Percentiles rank a stretch among this genome's conserved stretches.
Conservation (phyloP, 2,888 invertebrate genomes). For the Tachystola acroxantha region DNA sequence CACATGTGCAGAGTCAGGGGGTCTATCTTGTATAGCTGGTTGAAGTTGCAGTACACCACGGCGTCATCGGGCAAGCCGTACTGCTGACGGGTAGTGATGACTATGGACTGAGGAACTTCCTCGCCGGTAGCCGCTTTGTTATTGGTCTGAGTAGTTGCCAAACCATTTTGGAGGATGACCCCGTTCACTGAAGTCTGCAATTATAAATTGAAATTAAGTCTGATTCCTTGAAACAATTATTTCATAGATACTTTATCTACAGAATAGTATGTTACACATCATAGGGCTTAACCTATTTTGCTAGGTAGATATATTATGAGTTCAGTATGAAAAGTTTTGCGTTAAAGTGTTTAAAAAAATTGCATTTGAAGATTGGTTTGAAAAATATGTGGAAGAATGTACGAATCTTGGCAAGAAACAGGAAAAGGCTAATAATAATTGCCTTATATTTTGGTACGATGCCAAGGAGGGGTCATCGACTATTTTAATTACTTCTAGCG, state of each 20-base stretch:
- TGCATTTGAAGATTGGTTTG: too few relatives aligned
- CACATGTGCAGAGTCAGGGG: slow-evolving; percentile 97
- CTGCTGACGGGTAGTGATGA: slow-evolving; percentile 97
- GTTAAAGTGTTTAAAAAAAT: too few relatives aligned
- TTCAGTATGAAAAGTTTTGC: too few relatives aligned
- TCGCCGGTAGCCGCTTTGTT: slow-evolving; percentile 99
- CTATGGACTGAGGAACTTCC: slow-evolving; percentile 97
- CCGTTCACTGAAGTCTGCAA: slow-evolving; percentile 94
- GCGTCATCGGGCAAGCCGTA: slow-evolving; percentile 98
- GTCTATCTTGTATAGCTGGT: slow-evolving; percentile 99
- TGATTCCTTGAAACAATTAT: too few relatives aligned
- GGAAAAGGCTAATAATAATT: neutral
- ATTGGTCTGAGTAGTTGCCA: slow-evolving; percentile 98
- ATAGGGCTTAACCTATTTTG: too few relatives aligned
- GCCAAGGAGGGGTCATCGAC: neutral
- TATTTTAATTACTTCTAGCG: neutral
- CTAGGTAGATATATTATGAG: too few relatives aligned
- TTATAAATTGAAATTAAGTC: neutral
- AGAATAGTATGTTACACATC: too few relatives aligned
- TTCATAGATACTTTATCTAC: too few relatives aligned
- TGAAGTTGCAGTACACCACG: slow-evolving; percentile 99
- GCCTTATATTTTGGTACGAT: neutral
- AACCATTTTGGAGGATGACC: slow-evolving; percentile 96
- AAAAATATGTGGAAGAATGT: too few relatives aligned
- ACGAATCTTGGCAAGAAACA: neutral